Conservation (phyloP, 37 sponge, comb jelly and placozoan genomes). For the Amphimedon queenslandica region DNA sequence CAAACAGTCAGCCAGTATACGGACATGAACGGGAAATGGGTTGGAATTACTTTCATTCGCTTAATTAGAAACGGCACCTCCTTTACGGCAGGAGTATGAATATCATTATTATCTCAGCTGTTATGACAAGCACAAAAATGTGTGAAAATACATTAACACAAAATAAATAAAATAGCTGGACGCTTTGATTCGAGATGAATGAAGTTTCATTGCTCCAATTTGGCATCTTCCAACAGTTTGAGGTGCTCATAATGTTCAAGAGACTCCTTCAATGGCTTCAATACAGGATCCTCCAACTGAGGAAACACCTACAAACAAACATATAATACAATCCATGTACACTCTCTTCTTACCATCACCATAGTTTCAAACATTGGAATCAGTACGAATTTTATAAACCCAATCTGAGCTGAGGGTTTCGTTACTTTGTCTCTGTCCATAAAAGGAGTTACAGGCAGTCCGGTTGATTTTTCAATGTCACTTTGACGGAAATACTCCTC, state of each 20-base stretch:
- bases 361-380: constrained; percentile 77
- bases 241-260: constrained; percentile 66
- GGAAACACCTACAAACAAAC: constrained; percentile 66
- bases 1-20: no score
- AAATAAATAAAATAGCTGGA: no score
- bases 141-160: no score
- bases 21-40: no score
- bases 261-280: constrained; percentile 47
- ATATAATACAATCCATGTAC: constrained; percentile 13
- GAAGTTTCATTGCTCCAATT: constrained; percentile 64
- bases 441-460: constrained; percentile 83
- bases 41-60: no score
- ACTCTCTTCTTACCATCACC: constrained; percentile 31
- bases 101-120: no score
- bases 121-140: no score
- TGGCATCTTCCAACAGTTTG: constrained; percentile 73
- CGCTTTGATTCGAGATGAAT: no score
- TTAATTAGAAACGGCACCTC: no score
- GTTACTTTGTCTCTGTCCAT: constrained; percentile 91
- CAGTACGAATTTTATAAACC: constrained; percentile 81
- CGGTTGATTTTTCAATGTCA: constrained; percentile 80
- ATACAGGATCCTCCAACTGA: constrained; percentile 52
- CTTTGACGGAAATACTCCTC: constrained; percentile 87
- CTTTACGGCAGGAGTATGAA: no score
- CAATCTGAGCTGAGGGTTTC: constrained; percentile 77